Percentiles rank a stretch among this genome's conserved stretches.
Evolutionary conservation across 1,140 invertebrate species (phyloP).

Genomic region (Lepidotrigona ventralis): DNA sequence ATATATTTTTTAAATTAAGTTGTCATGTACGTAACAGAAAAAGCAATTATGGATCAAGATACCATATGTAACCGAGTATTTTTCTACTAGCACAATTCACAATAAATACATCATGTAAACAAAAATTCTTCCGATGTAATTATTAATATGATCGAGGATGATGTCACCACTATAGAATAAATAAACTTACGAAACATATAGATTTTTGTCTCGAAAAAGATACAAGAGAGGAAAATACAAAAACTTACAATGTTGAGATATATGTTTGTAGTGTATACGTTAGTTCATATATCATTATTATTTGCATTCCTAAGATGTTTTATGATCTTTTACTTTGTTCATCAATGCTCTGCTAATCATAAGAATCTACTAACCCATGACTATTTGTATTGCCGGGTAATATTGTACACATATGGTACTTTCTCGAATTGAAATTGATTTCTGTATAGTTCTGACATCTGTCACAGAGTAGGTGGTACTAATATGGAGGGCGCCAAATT

Average conservation of each 20-base stretch:
- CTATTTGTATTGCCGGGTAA: constrained; percentile 46
- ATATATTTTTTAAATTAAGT: neutral
- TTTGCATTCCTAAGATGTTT: constrained; percentile 1
- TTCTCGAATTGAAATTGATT: constrained; percentile 60
- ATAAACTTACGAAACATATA: neutral
- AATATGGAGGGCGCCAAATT: constrained; percentile 18
- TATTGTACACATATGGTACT: constrained; percentile 53
- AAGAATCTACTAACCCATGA: neutral
- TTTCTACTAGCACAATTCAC: neutral
- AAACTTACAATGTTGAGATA: neutral
- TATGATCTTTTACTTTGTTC: constrained; percentile 31
- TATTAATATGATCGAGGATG: neutral
- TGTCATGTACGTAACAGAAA: neutral
- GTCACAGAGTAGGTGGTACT: neutral
- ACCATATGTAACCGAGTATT: neutral
- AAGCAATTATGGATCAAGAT: neutral
- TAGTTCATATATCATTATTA: neutral
- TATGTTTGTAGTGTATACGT: neutral
- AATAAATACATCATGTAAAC: no score
- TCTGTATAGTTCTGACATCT: constrained; percentile 29
- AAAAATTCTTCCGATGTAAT: neutral
- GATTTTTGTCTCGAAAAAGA: neutral
- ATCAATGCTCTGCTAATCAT: neutral
- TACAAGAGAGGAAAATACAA: no score
- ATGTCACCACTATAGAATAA: neutral